These are phyloP conservation scores for Melipona beecheii DNA, from an alignment of 2,888 invertebrate genomes.

Conservation along the genomic window DNA sequence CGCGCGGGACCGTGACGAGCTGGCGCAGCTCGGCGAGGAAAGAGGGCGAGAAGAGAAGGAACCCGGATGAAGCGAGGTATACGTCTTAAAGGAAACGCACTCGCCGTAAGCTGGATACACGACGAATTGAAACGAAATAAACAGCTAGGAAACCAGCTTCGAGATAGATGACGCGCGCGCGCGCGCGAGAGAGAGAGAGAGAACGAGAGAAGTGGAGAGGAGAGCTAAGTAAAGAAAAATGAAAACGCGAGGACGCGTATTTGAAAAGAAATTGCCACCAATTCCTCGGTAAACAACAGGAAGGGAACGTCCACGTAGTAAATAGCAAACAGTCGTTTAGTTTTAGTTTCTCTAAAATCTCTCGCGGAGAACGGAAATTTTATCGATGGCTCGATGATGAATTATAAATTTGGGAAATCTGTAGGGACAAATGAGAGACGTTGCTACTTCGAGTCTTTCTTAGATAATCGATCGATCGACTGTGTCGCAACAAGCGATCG, in stretches of 20 bases:
- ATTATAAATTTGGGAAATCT: background rate
- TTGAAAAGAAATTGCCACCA: slow-evolving; percentile 30
- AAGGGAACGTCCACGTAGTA: background rate
- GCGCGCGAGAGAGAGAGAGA: background rate
- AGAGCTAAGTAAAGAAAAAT: slow-evolving; percentile 17
- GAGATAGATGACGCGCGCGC: slow-evolving; percentile 27
- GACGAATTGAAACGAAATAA: slow-evolving; percentile 55
- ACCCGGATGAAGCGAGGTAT: slow-evolving; percentile 35
- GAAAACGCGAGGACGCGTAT: slow-evolving; percentile 15
- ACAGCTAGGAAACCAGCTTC: slow-evolving; percentile 46
- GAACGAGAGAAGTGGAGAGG: background rate
- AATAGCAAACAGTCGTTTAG: background rate
- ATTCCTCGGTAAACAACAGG: slow-evolving; percentile 1
- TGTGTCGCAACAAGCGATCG: background rate
- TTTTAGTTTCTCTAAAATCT: background rate
- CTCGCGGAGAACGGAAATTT: too few species aligned
- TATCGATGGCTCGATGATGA: background rate
- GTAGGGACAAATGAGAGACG: rapidly evolving
- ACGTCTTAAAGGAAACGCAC: slow-evolving; percentile 59
- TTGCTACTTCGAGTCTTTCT: background rate
- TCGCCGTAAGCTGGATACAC: slow-evolving; percentile 51
- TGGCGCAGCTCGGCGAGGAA: slow-evolving; percentile 20
- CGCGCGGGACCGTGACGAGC: slow-evolving; percentile 27
- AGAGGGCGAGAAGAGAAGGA: background rate
- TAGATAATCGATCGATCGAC: background rate